Conservation (phyloP, 1,140 invertebrate genomes). For the Nasonia vitripennis region DNA sequence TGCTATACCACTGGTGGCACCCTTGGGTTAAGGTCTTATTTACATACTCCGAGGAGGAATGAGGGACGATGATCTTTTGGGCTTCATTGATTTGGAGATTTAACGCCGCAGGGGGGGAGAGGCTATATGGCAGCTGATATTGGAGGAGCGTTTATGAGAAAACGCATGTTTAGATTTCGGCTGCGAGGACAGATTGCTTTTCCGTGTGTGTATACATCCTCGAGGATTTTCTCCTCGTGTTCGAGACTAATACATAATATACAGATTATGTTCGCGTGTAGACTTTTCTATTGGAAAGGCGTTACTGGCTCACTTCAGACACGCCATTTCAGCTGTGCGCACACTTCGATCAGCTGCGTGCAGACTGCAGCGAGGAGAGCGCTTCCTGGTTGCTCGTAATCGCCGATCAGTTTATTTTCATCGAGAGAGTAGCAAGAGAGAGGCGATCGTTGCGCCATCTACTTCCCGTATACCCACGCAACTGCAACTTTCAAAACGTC, state of each 20-base stretch:
- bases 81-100: neutral
- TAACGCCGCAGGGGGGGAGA: no score
- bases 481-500: neutral
- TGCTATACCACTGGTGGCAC: neutral
- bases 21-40: slow-evolving; percentile 18
- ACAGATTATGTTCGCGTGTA: neutral
- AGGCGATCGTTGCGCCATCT: neutral
- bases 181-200: no score
- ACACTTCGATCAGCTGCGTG: neutral
- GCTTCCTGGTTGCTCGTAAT: neutral
- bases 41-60: neutral
- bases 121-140: no score
- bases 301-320: neutral
- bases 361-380: neutral
- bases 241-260: neutral
- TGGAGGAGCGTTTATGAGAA: no score
- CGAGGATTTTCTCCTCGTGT: no score
- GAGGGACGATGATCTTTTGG: slow-evolving; percentile 19
- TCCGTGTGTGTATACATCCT: no score
- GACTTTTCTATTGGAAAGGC: neutral
- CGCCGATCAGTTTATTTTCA: neutral
- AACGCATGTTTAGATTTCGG: no score
- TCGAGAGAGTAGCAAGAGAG: neutral
- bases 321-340: neutral
- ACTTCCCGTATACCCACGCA: neutral